phyloP scores from a whole-genome alignment of 1,140 invertebrate species.

The Littorina saxatilis region DNA sequence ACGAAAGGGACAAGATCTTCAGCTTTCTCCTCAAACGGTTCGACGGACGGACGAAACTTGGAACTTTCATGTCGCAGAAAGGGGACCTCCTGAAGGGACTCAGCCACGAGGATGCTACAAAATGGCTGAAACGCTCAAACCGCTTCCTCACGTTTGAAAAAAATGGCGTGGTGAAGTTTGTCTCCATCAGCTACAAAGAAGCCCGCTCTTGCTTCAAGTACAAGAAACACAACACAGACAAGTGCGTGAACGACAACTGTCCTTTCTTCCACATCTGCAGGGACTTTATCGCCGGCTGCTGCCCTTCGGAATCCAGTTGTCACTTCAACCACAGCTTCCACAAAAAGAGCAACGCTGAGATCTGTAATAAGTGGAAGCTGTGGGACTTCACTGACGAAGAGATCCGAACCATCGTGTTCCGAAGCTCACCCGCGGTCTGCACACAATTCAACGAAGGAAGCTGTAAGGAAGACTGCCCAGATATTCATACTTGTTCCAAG shows the following conservation, averaged over 20 bases:
- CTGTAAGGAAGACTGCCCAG: conserved; percentile 3
- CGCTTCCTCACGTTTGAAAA: background rate
- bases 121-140: background rate
- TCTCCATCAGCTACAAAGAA: background rate
- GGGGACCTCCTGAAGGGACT: background rate
- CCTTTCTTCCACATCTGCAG: background rate
- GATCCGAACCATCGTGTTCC: background rate
- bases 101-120: background rate
- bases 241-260: background rate
- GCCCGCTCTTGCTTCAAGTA: conserved; percentile 1
- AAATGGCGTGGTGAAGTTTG: background rate
- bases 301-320: background rate
- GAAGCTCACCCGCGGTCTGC: background rate
- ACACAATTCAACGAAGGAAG: background rate
- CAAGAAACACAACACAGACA: background rate
- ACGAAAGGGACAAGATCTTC: background rate
- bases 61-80: background rate
- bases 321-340: background rate
- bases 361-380: background rate
- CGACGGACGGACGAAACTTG: background rate
- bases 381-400: background rate
- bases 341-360: background rate
- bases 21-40: background rate
- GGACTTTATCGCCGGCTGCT: background rate
- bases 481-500: background rate